phyloP scores from a whole-genome alignment of 2,113 vertebrate species.

The Bungarus multicinctus region DNA sequence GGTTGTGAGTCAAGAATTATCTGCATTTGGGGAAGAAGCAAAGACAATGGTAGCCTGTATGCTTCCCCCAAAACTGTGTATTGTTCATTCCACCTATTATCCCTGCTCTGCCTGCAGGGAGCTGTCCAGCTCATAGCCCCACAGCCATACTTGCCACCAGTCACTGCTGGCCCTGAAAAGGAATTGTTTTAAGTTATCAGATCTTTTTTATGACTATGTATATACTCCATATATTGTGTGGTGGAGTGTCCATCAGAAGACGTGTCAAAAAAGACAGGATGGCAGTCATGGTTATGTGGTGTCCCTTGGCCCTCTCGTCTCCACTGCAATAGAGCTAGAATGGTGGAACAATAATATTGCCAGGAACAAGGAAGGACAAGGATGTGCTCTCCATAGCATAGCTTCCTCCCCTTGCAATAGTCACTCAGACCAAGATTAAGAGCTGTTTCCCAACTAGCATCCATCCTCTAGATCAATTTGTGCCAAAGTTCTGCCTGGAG shows the following conservation, averaged over 20 bases:
- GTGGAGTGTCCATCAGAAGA: not conserved
- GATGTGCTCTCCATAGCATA: not conserved
- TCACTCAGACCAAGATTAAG: not conserved
- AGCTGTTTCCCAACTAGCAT: not conserved
- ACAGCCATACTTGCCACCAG: not conserved
- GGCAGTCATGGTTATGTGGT: not conserved
- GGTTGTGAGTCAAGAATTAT: not conserved
- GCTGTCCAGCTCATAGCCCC: not conserved
- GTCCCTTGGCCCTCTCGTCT: not conserved
- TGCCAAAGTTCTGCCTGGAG: not conserved
- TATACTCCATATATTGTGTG: not conserved
- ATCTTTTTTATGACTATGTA: not conserved
- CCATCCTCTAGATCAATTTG: not conserved
- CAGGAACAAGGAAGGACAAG: not conserved
- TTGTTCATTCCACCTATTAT: not conserved
- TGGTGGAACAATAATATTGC: not conserved
- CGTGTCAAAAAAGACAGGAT: not conserved
- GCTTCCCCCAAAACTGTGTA: not conserved
- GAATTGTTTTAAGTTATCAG: not conserved
- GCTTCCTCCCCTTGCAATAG: not conserved
- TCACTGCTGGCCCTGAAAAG: not conserved
- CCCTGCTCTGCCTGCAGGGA: not conserved
- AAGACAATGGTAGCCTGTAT: not conserved
- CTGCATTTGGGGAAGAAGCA: not conserved
- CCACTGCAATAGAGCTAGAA: not conserved